Conservation (phyloP, 2,888 invertebrate genomes). For the Clivina fossor region DNA sequence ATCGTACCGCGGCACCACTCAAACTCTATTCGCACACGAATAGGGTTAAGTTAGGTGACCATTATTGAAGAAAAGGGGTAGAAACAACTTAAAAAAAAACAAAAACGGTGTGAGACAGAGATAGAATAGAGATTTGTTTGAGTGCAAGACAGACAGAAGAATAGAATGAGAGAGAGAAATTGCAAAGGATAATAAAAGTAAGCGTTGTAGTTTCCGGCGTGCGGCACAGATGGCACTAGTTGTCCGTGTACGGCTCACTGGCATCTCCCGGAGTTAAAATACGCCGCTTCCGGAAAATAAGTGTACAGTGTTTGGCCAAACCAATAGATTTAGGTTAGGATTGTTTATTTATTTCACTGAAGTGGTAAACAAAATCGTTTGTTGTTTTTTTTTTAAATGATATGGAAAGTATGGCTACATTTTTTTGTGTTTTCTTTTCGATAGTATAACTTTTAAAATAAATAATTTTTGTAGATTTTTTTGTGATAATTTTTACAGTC, state of each 20-base stretch:
- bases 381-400: too few species aligned
- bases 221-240: too few species aligned
- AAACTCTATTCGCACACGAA: slow-evolving; percentile 34
- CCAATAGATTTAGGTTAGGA: too few species aligned
- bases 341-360: too few species aligned
- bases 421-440: too few species aligned
- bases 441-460: too few species aligned
- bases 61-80: slow-evolving; percentile 29
- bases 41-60: slow-evolving; percentile 14
- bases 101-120: slow-evolving; percentile 35
- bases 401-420: too few species aligned
- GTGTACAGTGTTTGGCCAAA: too few species aligned
- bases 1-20: too few species aligned
- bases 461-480: too few species aligned
- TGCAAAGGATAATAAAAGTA: slow-evolving; percentile 37
- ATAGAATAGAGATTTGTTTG: slow-evolving; percentile 33
- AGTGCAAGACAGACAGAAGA: slow-evolving; percentile 3
- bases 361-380: too few species aligned
- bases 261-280: neutral
- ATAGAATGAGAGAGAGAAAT: slow-evolving; percentile 35
- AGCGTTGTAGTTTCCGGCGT: slow-evolving; percentile 9
- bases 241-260: neutral
- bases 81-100: slow-evolving; percentile 13
- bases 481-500: too few species aligned
- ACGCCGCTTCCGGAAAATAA: neutral